Conservation (phyloP, 2,797 vertebrate genomes). For the Poeciliopsis gracilis region DNA sequence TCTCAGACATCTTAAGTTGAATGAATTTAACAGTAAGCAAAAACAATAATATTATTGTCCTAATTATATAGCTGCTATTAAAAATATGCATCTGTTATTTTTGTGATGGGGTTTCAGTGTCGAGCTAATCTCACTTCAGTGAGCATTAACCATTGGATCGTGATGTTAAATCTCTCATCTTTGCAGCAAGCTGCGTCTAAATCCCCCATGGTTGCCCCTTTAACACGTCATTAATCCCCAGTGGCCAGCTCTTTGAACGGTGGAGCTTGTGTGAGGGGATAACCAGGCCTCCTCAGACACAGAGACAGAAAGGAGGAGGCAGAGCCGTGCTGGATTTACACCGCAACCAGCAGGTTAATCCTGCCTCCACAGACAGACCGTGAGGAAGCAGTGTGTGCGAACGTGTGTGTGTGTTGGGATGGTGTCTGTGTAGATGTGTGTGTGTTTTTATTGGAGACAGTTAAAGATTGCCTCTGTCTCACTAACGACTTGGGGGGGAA, state of each 20-base stretch:
- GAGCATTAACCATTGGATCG: constrained; percentile 65
- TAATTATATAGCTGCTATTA: constrained; percentile 27
- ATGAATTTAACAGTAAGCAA: not conserved
- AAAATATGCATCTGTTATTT: constrained; percentile 41
- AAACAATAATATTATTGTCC: not conserved
- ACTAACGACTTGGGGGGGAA: constrained; percentile 69
- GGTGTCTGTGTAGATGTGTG: constrained; percentile 14
- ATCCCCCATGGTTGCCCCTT: constrained; percentile 71
- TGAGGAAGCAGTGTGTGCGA: constrained; percentile 30
- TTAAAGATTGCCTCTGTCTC: constrained; percentile 72
- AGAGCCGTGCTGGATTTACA: constrained; percentile 60
- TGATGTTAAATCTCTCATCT: constrained; percentile 72
- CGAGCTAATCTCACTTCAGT: constrained; percentile 65
- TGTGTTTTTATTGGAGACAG: constrained; percentile 68
- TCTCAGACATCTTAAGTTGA: not conserved
- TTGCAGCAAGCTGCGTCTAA: constrained; percentile 67
- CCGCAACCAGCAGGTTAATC: constrained; percentile 74
- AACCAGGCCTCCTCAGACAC: constrained; percentile 72
- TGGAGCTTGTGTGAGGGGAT: constrained; percentile 69
- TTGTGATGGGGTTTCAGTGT: constrained; percentile 43
- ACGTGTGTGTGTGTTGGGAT: constrained; percentile 8
- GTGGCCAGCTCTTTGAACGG: constrained; percentile 66
- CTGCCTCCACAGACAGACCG: constrained; percentile 58
- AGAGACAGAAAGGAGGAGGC: constrained; percentile 59
- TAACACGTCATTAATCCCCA: constrained; percentile 76